Base-by-base conservation (phyloP, 1,140 invertebrate genomes). In the Drosophila jambulina region DNA sequence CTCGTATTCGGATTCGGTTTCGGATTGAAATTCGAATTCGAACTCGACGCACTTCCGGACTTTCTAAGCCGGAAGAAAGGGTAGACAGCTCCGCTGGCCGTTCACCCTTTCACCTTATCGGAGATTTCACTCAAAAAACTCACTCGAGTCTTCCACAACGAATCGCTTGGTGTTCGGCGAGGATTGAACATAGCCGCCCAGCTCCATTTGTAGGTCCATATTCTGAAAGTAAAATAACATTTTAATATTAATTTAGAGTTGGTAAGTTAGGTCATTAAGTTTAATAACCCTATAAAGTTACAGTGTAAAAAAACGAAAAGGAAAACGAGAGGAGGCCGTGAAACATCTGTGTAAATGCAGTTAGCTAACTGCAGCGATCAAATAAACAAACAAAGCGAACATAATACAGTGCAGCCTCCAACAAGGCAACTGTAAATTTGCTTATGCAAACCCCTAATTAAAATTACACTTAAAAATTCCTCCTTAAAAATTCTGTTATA, bases 141-240 rank as follows among this genome's bases (percentile, higher is more conserved):
- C 58, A 92, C 91, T 82, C 45, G 91, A 91, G 72, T 92, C 88
- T 63, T 92, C 91, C 49, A 92, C 79, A 4, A 92, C 83, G 53
- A 91, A 92, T 9, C 91, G 85, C 46, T 91, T 92, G 43, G 78
- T 80, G 58, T 79, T 87, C 51, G 80, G 65, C 36, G 77, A 69
- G 15, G 83, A 78, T 59, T 82, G 90, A n/a, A 80, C 43, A 65
- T 74, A 81, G 46, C 53, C 78, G 17, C 76, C 77, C 62, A 82
- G 38, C 32, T 90, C 85, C 77, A 78, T 90, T 63, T 23, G 70
- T 15, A 60, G 34, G 54, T 74, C 68, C 70, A 72, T 74, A 29
- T n/a, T 72, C 54, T 74, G 43, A n/a, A 63, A 45, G 15, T 64
- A 56, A 1, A 53, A 4, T 43, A 45, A 19, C 1, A 19, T 10